Evolutionary conservation across 1,140 invertebrate species (phyloP).

Genomic region (Teleopsis dalmanni): DNA sequence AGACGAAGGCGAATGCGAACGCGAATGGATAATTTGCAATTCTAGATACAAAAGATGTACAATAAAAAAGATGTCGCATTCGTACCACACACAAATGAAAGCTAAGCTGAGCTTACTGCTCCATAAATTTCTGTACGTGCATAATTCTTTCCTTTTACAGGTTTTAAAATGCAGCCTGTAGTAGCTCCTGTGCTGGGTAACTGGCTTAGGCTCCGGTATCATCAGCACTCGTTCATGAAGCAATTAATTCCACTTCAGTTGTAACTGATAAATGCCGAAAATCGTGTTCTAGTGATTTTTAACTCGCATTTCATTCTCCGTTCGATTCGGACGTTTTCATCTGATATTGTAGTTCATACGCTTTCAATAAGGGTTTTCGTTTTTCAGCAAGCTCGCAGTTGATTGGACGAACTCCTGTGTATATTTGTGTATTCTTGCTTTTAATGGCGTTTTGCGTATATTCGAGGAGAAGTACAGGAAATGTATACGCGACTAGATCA

Average conservation of each 20-base stretch:
- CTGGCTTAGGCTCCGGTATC: not conserved
- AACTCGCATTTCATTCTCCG: slow-evolving; percentile 14
- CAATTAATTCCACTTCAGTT: too few species aligned
- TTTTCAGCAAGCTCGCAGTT: not conserved
- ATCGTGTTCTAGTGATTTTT: slow-evolving; percentile 12
- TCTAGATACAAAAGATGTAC: too few species aligned
- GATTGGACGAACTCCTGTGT: not conserved
- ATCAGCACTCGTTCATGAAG: too few species aligned
- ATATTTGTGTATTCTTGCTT: not conserved
- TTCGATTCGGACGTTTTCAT: slow-evolving; percentile 14
- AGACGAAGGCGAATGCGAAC: too few species aligned
- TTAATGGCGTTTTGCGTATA: not conserved
- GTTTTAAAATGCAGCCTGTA: not conserved
- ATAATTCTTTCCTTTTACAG: not conserved
- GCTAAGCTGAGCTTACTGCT: not conserved
- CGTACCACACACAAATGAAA: not conserved
- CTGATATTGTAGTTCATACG: slow-evolving; percentile 6
- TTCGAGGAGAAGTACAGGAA: too few species aligned
- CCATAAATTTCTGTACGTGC: not conserved
- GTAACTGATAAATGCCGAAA: not conserved
- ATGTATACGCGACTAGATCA: too few species aligned
- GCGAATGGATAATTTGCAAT: too few species aligned
- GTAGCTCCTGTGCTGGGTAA: not conserved
- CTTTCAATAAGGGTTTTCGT: not conserved
- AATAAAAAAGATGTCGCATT: too few species aligned